A percentile compares a stretch with the other conserved stretches of the same genome.
Evolutionary conservation across 2,113 vertebrate genomes (phyloP).

Genomic region (Melanocharis versteri): DNA sequence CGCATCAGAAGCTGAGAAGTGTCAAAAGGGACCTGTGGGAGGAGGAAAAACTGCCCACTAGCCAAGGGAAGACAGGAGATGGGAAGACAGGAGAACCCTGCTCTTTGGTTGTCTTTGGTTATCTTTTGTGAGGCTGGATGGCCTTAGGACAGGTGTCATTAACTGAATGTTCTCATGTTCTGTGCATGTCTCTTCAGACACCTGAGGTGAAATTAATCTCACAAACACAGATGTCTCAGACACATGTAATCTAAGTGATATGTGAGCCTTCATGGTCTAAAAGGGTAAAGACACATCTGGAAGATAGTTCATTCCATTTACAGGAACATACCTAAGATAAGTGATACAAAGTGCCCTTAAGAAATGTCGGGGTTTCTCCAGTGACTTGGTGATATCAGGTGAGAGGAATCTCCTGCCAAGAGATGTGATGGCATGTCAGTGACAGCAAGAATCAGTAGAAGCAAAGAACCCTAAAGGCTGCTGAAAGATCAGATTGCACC

Average conservation of each 20-base stretch:
- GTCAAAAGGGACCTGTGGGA: not conserved
- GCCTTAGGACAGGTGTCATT: not conserved
- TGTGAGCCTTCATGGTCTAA: not conserved
- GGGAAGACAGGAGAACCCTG: not conserved
- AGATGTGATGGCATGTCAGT: not conserved
- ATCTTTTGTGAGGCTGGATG: not conserved
- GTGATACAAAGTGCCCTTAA: not conserved
- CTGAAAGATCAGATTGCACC: not conserved
- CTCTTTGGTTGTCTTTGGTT: not conserved
- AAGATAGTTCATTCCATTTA: not conserved
- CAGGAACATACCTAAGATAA: not conserved
- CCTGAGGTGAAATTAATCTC: not conserved
- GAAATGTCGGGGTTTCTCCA: not conserved
- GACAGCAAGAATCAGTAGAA: not conserved
- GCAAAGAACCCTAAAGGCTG: not conserved
- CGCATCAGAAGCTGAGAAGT: not conserved
- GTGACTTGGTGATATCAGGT: not conserved
- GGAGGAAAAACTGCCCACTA: not conserved
- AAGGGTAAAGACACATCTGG: not conserved
- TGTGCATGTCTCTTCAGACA: not conserved
- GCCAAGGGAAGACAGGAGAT: not conserved
- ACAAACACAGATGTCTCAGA: not conserved
- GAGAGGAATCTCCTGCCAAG: not conserved
- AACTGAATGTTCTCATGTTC: not conserved
- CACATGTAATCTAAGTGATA: not conserved